Conservation (phyloP, 2,888 invertebrate species). For the Eledona agricola region DNA sequence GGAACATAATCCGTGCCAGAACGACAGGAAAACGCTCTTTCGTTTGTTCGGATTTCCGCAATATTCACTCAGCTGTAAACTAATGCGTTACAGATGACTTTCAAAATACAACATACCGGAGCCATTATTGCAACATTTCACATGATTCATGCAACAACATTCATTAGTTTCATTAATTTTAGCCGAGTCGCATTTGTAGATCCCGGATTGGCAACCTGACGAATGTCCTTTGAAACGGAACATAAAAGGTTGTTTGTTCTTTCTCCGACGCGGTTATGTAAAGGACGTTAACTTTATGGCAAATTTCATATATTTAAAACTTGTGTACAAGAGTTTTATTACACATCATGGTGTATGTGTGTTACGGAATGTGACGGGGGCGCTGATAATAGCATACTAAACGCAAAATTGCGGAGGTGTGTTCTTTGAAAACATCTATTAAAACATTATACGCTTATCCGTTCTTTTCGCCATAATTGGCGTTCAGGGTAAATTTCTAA, state of each 20-base stretch:
- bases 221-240: slow-evolving; percentile 4
- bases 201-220: slow-evolving; percentile 9
- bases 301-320: slow-evolving; percentile 5
- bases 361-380: slow-evolving; percentile 1
- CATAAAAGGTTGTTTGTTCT: slow-evolving; percentile 11
- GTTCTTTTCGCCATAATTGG: slow-evolving; percentile 12
- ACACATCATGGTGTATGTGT: slow-evolving; percentile 8
- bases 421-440: slow-evolving; percentile 5
- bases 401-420: too few species aligned
- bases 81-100: slow-evolving; percentile 36
- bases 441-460: slow-evolving; percentile 7
- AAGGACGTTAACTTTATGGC: slow-evolving; percentile 19
- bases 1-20: slow-evolving; percentile 15
- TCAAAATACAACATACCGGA: slow-evolving; percentile 34
- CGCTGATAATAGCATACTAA: slow-evolving; percentile 3
- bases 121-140: slow-evolving; percentile 35
- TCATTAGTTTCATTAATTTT: slow-evolving; percentile 27
- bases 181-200: slow-evolving; percentile 2
- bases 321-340: slow-evolving; percentile 13
- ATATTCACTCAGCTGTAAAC: slow-evolving; percentile 43
- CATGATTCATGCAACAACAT: slow-evolving; percentile 33
- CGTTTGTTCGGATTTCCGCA: slow-evolving; percentile 45
- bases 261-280: too few species aligned
- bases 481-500: slow-evolving; percentile 9
- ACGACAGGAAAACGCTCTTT: slow-evolving; percentile 43